Base-by-base conservation (phyloP, 1,140 invertebrate species). In the Bilobella aurantiaca region DNA sequence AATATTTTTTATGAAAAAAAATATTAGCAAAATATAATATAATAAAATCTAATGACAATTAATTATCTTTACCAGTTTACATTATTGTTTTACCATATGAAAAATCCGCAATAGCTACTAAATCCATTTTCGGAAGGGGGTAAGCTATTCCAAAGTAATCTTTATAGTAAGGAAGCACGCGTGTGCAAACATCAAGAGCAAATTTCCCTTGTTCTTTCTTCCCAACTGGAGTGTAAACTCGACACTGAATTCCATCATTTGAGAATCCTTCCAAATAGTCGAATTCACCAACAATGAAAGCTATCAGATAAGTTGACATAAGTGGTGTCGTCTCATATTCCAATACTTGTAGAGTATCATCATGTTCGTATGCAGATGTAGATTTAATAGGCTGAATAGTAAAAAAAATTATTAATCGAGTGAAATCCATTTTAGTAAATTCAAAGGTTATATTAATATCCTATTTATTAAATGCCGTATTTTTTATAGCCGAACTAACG, bases 261-360 rank as follows among this genome's bases (percentile, higher is more conserved):
- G 88, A 88, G 69, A 78, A 85, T 65, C 83, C 85, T 77, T 97
- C 93, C 1, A 97, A 84, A 78, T 86, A 93, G 77, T 97, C 94
- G 78, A 90, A 97, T 77, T 97, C 92, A 28, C 94, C 94, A 5
- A 98, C 86, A 0, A 95, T 87, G 56, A 90, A 85, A 0, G 95
- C 95, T 47, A 98, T 86, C 60, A 98, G 79, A 75, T 98, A 98
- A 0, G 95, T 97, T 0, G 93, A 95, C 96, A 98, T 98, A 64
- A 93, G 85, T 0, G 94, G 93, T 1, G 93, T 92, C 63, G 82
- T 86, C 69, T 90, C 86, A 77, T 95, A 98, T 57, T 82, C 82
- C 16, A 95, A 79, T 2, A 82, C 78, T 71, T 83, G 78, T 62
- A 75, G 82, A n/a, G 82, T 74, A 1, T 79, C 75, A 69, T 84